These are phyloP conservation scores for Scomberomorus guttatus DNA, from an alignment of 2,797 vertebrate species.

Conservation along the genomic window DNA sequence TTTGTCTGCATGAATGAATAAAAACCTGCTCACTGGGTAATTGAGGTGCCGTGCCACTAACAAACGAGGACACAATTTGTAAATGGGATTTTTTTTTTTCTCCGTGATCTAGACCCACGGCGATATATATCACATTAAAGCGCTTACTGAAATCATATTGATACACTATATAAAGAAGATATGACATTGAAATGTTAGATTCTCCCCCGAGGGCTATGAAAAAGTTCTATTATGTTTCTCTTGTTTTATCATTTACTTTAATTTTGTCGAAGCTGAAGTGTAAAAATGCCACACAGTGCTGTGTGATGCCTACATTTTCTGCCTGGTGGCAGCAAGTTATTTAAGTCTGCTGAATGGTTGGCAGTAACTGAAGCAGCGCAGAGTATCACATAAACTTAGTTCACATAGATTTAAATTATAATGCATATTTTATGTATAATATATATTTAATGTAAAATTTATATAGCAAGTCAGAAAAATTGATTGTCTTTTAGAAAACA, in stretches of 20 bases:
- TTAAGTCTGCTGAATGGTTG: slow-evolving; percentile 14
- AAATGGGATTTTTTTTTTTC: slow-evolving; percentile 80
- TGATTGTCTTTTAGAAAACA: not conserved
- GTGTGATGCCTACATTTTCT: slow-evolving; percentile 45
- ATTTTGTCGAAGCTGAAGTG: slow-evolving; percentile 43
- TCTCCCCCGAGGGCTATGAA: slow-evolving; percentile 47
- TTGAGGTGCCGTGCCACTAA: slow-evolving; percentile 88
- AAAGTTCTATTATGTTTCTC: slow-evolving; percentile 49
- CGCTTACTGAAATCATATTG: slow-evolving; percentile 77
- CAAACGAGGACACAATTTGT: slow-evolving; percentile 88
- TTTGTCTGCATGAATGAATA: slow-evolving; percentile 91
- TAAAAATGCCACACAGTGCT: slow-evolving; percentile 39
- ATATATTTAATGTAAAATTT: not conserved
- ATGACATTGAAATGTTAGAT: slow-evolving; percentile 65
- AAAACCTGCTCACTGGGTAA: slow-evolving; percentile 88
- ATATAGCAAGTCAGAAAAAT: not conserved
- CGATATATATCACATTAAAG: slow-evolving; percentile 83
- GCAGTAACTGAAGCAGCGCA: slow-evolving; percentile 1
- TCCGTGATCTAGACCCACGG: slow-evolving; percentile 65
- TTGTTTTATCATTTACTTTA: slow-evolving; percentile 50
- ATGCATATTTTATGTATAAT: not conserved
- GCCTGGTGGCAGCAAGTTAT: slow-evolving; percentile 21
- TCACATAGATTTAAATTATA: not conserved
- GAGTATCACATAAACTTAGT: not conserved
- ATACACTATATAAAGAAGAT: slow-evolving; percentile 56